Evolutionary conservation across 2,797 vertebrate species (phyloP).

Genomic region (Platyrinchus mystaceus): DNA sequence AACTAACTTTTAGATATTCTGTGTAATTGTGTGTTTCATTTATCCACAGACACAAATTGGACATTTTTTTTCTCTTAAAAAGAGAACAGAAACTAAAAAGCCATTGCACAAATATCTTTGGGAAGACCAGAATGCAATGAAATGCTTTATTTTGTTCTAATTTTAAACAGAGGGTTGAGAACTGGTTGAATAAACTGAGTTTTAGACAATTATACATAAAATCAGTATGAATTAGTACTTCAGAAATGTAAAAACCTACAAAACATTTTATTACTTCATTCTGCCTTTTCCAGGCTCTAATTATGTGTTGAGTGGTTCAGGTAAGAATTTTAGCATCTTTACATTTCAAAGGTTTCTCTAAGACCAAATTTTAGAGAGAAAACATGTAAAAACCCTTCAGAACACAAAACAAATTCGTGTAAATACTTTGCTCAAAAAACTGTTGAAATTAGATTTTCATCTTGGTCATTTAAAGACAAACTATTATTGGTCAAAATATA

Average conservation of each 20-base stretch:
- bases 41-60: not conserved
- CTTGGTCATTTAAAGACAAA: not conserved
- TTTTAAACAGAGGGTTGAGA: not conserved
- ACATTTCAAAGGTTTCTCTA: not conserved
- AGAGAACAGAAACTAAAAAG: not conserved
- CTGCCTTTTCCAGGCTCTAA: not conserved
- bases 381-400: rapidly evolving
- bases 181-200: not conserved
- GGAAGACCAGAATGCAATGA: not conserved
- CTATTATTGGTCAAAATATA: not conserved
- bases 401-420: not conserved
- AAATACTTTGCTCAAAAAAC: not conserved
- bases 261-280: not conserved
- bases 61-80: not conserved
- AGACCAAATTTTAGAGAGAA: not conserved
- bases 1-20: not conserved
- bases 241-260: not conserved
- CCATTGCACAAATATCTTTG: not conserved
- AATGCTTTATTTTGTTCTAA: not conserved
- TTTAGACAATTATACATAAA: not conserved
- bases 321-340: not conserved
- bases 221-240: not conserved
- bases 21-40: not conserved
- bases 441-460: not conserved
- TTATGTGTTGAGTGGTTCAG: not conserved